Evolutionary conservation across 2,888 invertebrate genomes (phyloP).

Genomic region (Cylloceria caligata): DNA sequence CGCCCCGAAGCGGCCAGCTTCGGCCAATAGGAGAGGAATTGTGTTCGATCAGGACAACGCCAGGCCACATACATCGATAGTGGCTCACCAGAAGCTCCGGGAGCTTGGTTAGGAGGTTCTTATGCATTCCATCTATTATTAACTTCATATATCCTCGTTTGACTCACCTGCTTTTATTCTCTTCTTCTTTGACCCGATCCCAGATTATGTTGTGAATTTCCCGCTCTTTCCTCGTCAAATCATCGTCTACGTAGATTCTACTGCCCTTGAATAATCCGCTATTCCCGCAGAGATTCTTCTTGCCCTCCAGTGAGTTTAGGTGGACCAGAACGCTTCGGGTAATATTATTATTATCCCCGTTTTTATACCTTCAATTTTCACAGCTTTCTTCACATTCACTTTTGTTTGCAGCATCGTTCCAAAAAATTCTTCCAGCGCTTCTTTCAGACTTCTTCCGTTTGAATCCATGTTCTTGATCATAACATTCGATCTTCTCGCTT

Average conservation of each 20-base stretch:
- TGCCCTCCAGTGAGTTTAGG: conserved; percentile 25
- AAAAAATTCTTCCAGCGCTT: conserved; percentile 14
- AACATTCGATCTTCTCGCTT: conserved; percentile 15
- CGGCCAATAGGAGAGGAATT: no score
- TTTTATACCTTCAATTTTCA: background rate
- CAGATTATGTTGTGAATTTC: conserved; percentile 11
- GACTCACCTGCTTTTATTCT: background rate
- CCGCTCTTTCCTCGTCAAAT: no score
- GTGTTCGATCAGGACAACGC: no score
- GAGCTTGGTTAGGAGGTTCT: no score
- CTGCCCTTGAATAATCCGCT: conserved; percentile 1
- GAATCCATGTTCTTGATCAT: background rate
- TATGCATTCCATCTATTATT: background rate
- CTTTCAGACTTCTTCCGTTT: background rate
- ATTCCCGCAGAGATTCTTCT: conserved; percentile 11
- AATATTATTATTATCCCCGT: background rate
- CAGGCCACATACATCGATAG: no score
- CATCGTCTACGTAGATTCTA: no score
- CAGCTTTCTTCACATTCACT: conserved; percentile 13
- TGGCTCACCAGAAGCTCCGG: no score
- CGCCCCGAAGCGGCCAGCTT: no score
- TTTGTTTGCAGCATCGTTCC: conserved; percentile 1
- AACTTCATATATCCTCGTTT: conserved; percentile 14
- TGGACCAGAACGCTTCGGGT: background rate
- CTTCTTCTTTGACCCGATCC: background rate